Percentiles rank a stretch among this genome's conserved stretches.
These are phyloP conservation scores for Podarcis cretensis DNA, from an alignment of 2,113 vertebrate genomes.

Conservation along the genomic window DNA sequence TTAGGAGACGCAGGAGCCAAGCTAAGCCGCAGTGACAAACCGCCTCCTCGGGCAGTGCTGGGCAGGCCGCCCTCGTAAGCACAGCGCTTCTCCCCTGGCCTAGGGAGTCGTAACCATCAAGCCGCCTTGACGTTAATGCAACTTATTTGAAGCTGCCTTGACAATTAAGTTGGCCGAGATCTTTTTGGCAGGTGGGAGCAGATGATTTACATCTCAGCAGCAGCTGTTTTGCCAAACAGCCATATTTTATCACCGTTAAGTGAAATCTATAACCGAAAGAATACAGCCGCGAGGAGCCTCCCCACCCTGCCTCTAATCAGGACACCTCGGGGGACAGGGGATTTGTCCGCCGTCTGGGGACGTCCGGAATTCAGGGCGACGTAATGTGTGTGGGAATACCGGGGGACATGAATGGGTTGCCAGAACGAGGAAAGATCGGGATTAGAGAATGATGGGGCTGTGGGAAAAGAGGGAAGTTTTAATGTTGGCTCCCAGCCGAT, in stretches of 20 bases:
- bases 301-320: not conserved
- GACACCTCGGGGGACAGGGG: not conserved
- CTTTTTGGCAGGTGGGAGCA: constrained; percentile 12
- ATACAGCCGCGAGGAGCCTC: not conserved
- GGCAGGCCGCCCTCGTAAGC: not conserved
- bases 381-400: not conserved
- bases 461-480: not conserved
- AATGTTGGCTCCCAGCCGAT: not conserved
- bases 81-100: not conserved
- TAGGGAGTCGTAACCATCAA: not conserved
- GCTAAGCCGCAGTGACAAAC: constrained; percentile 5
- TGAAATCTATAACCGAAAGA: not conserved
- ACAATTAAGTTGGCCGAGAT: constrained; percentile 15
- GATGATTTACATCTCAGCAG: constrained; percentile 4
- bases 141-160: constrained; percentile 29
- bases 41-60: not conserved
- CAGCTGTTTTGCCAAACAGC: constrained; percentile 8
- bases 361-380: not conserved
- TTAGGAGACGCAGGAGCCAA: not conserved
- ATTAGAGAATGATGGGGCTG: not conserved
- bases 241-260: not conserved
- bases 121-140: constrained; percentile 9
- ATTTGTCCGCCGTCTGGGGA: not conserved
- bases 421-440: not conserved
- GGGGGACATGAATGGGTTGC: not conserved